Evolutionary conservation across 1,140 invertebrate genomes (phyloP).

Genomic region (Heliconius hewitsoni): DNA sequence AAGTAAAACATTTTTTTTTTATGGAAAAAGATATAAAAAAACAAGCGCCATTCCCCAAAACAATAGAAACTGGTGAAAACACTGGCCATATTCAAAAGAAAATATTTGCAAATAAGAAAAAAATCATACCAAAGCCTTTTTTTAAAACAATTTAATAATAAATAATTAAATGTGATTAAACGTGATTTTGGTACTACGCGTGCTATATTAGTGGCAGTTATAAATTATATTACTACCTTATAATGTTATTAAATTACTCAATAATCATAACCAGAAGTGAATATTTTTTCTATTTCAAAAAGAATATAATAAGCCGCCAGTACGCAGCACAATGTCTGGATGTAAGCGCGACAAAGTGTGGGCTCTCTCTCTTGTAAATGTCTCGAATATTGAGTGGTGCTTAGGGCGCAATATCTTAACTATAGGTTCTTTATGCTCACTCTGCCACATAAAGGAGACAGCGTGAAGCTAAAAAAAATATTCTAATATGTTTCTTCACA

Average conservation of each 20-base stretch:
- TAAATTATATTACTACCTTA: not conserved
- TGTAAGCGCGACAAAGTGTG: too few relatives aligned
- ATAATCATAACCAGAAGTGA: not conserved
- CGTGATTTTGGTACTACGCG: slow-evolving; percentile 22
- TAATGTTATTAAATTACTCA: not conserved
- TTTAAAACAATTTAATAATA: not conserved
- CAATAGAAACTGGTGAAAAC: slow-evolving; percentile 1
- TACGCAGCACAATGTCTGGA: too few relatives aligned
- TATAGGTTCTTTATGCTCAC: too few relatives aligned
- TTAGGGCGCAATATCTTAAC: too few relatives aligned
- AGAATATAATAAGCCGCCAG: too few relatives aligned
- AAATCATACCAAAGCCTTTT: not conserved
- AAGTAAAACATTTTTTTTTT: too few relatives aligned
- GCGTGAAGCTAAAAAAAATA: not conserved
- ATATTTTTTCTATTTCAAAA: not conserved
- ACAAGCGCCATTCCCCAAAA: not conserved
- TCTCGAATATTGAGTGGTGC: too few relatives aligned
- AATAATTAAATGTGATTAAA: slow-evolving; percentile 13
- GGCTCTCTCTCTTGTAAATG: too few relatives aligned
- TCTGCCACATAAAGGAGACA: too few relatives aligned
- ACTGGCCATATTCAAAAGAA: slow-evolving; percentile 5
- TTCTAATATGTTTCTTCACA: not conserved
- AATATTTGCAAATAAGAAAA: not conserved
- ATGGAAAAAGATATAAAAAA: not conserved
- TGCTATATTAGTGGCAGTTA: slow-evolving; percentile 32